These are phyloP conservation scores for Cherax destructor DNA, from an alignment of 1,140 invertebrate species.

Conservation along the genomic window DNA sequence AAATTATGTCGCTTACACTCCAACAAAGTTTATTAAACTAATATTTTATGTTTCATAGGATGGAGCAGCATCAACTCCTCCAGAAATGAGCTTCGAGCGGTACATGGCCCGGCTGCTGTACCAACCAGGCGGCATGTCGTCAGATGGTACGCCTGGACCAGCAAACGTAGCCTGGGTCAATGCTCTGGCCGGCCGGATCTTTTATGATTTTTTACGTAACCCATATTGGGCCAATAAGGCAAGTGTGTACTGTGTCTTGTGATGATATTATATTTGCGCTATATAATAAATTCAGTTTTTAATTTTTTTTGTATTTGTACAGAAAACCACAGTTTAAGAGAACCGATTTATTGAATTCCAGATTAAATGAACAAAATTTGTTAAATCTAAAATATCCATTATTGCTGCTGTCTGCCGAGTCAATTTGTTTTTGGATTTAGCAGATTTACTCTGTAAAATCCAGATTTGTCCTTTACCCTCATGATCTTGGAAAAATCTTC, in stretches of 20 bases:
- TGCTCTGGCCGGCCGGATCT: conserved; percentile 83
- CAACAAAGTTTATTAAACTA: too few relatives aligned
- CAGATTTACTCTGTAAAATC: too few relatives aligned
- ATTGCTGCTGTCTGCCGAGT: too few relatives aligned
- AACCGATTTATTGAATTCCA: not conserved
- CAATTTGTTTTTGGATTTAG: too few relatives aligned
- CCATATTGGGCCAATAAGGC: conserved; percentile 79
- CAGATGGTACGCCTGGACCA: conserved; percentile 19
- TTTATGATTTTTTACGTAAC: conserved; percentile 87
- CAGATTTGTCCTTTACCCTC: too few relatives aligned
- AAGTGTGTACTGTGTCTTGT: conserved; percentile 38
- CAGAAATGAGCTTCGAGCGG: conserved; percentile 50
- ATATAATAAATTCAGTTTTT: too few relatives aligned
- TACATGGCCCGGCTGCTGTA: conserved; percentile 69
- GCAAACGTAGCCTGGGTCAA: conserved; percentile 81
- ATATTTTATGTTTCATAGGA: not conserved
- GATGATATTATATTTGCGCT: too few relatives aligned
- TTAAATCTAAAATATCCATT: too few relatives aligned
- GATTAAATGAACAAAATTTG: not conserved
- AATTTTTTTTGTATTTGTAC: too few relatives aligned
- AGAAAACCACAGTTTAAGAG: not conserved
- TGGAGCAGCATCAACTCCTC: conserved; percentile 28
- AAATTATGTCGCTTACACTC: too few relatives aligned
- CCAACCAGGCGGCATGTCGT: conserved; percentile 31
- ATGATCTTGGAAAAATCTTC: too few relatives aligned